A percentile compares a stretch with the other conserved stretches of the same genome.
phyloP scores from a whole-genome alignment of 1,140 invertebrate species.

The Drosophila funebris region DNA sequence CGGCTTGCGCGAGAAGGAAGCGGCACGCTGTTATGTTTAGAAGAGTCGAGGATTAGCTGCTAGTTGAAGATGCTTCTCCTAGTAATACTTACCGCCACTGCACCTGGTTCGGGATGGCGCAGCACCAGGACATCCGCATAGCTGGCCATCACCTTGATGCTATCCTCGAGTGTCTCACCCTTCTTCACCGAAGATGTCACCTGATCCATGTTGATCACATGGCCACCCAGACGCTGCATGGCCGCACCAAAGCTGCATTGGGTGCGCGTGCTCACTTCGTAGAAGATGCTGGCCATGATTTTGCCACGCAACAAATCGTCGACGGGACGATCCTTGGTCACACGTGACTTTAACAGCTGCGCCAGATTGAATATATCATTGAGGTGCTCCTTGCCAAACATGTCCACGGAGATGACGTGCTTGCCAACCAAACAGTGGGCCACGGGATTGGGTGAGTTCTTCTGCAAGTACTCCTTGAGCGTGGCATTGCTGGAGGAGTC shows the following conservation, averaged over 20 bases:
- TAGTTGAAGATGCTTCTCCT: too few species aligned
- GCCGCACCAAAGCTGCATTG: conserved; percentile 97
- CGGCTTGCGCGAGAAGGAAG: conserved; percentile 92
- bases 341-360: conserved; percentile 91
- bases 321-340: conserved; percentile 92
- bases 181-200: conserved; percentile 97
- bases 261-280: conserved; percentile 98
- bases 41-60: conserved; percentile 1
- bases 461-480: conserved; percentile 82
- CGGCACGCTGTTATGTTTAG: conserved; percentile 88
- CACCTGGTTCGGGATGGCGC: conserved; percentile 96
- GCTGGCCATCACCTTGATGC: conserved; percentile 92
- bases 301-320: conserved; percentile 97
- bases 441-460: conserved; percentile 71
- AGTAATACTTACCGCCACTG: conserved; percentile 89
- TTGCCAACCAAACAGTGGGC: conserved; percentile 88
- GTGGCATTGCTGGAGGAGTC: conserved; percentile 85
- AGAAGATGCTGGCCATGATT: conserved; percentile 98
- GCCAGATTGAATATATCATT: conserved; percentile 98
- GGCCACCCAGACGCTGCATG: conserved; percentile 97
- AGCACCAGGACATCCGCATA: conserved; percentile 97
- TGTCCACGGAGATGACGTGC: conserved; percentile 93
- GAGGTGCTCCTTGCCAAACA: conserved; percentile 95
- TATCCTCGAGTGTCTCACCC: conserved; percentile 97
- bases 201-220: conserved; percentile 95